Percentiles rank a stretch among this genome's conserved stretches.
phyloP scores from a whole-genome alignment of 1,140 invertebrate genomes.

The Zaprionus lachaisei region DNA sequence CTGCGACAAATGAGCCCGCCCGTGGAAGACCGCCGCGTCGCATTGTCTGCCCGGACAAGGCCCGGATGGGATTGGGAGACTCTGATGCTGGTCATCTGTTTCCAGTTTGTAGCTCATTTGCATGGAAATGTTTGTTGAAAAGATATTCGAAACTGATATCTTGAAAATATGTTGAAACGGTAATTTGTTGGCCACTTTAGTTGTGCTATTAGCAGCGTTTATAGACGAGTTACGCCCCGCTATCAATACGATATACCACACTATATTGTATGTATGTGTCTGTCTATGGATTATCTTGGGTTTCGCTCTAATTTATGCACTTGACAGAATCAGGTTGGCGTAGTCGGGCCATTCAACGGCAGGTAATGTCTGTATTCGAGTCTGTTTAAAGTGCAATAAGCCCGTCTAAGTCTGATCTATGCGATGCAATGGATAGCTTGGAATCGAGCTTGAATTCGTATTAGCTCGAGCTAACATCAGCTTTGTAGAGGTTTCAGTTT shows the following conservation, averaged over 20 bases:
- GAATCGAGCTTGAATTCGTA: slow-evolving; percentile 42
- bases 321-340: slow-evolving; percentile 58
- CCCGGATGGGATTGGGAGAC: slow-evolving; percentile 37
- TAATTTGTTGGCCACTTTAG: slow-evolving; percentile 82
- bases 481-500: neutral
- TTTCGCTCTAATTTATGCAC: slow-evolving; percentile 73
- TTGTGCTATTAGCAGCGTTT: slow-evolving; percentile 81
- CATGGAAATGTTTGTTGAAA: slow-evolving; percentile 78
- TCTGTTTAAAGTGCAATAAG: slow-evolving; percentile 76
- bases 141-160: slow-evolving; percentile 66
- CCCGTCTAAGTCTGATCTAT: slow-evolving; percentile 76
- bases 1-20: slow-evolving; percentile 79
- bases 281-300: slow-evolving; percentile 31
- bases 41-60: neutral
- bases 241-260: slow-evolving; percentile 9
- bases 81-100: slow-evolving; percentile 78
- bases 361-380: slow-evolving; percentile 78
- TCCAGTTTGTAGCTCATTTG: slow-evolving; percentile 50
- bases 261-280: slow-evolving; percentile 22
- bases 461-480: slow-evolving; percentile 28
- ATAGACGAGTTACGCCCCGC: slow-evolving; percentile 75
- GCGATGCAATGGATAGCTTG: slow-evolving; percentile 23
- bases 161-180: slow-evolving; percentile 66
- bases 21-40: slow-evolving; percentile 38
- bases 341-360: slow-evolving; percentile 64